phyloP scores from a whole-genome alignment of 2,888 invertebrate species.

The Pomacea canaliculata region DNA sequence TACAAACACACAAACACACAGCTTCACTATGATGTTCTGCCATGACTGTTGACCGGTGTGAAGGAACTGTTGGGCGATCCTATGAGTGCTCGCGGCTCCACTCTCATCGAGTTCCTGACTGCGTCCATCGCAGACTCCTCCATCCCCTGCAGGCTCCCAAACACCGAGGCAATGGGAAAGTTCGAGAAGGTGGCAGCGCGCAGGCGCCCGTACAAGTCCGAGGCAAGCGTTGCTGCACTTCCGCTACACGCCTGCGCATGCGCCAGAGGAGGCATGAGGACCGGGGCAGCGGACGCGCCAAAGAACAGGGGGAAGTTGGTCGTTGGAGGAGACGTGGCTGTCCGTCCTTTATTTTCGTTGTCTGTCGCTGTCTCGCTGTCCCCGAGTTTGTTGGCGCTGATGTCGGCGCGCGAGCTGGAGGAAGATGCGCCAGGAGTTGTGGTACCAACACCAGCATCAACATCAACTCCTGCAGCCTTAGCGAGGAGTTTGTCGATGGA shows the following conservation, averaged over 20 bases:
- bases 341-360: neutral
- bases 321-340: neutral
- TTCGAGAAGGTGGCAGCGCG: conserved; percentile 5
- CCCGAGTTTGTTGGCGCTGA: neutral
- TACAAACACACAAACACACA: neutral
- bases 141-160: neutral
- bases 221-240: neutral
- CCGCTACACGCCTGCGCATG: conserved; percentile 2
- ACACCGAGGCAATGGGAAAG: conserved; percentile 2
- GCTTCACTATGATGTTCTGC: conserved; percentile 5
- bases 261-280: conserved; percentile 6
- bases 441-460: neutral
- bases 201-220: conserved; percentile 17
- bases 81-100: conserved; percentile 14
- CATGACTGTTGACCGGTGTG: conserved; percentile 7
- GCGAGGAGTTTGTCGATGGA: conserved; percentile 22
- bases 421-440: neutral
- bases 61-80: conserved; percentile 21
- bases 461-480: neutral
- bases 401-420: neutral
- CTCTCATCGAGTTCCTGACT: neutral
- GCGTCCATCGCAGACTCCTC: neutral
- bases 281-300: neutral
- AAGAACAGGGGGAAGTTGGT: neutral
- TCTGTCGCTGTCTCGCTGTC: neutral